A percentile compares a stretch with the other conserved stretches of the same genome.
Evolutionary conservation across 2,113 vertebrate species (phyloP).

Genomic region (Nipponia nippon): DNA sequence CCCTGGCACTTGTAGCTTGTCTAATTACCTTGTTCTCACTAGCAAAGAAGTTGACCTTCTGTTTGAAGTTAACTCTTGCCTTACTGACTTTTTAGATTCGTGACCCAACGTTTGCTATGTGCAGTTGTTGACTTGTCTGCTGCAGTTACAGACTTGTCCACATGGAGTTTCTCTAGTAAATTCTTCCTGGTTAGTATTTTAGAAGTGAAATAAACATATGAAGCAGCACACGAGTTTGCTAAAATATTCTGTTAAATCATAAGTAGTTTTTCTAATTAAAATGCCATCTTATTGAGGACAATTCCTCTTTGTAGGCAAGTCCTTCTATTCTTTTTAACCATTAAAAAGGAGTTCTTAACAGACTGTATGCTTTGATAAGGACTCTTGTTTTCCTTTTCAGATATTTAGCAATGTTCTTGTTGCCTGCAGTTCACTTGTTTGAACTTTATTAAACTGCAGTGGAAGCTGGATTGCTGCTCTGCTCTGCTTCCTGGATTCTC

Average conservation of each 20-base stretch:
- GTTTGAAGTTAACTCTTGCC: neutral
- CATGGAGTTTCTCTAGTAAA: neutral
- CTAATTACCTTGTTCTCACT: neutral
- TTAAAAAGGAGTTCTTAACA: neutral
- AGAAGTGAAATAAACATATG: neutral
- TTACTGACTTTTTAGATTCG: rapidly evolving
- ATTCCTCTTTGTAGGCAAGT: neutral
- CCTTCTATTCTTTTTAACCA: neutral
- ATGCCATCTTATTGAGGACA: neutral
- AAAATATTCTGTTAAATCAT: neutral
- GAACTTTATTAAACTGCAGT: neutral
- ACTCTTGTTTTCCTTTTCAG: neutral
- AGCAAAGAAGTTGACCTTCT: neutral
- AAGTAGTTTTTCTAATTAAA: neutral
- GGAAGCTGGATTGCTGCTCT: neutral
- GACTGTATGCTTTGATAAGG: neutral
- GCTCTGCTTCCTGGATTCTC: neutral
- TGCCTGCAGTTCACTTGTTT: neutral
- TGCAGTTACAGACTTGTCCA: neutral
- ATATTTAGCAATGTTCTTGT: neutral
- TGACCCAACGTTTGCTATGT: neutral
- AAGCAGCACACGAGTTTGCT: neutral
- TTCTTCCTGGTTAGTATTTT: neutral
- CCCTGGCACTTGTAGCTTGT: neutral
- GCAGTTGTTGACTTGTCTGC: neutral